Conservation (phyloP, 2,888 invertebrate species). For the Acanthopleura granulata region DNA sequence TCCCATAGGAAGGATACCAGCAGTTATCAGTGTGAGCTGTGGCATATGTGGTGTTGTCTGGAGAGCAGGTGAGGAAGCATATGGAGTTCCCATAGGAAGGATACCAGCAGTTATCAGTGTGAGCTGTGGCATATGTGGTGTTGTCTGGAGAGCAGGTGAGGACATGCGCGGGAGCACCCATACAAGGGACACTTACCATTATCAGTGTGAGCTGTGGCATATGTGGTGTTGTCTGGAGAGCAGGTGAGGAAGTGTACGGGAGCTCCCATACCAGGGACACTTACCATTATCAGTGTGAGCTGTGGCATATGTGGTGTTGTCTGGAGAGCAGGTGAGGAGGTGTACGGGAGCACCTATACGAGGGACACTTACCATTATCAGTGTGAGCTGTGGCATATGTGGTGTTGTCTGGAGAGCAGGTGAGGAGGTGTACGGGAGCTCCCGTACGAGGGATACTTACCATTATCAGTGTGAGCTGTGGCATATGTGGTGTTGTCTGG, state of each 20-base stretch:
- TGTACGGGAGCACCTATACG: neutral
- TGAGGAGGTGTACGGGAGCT: neutral
- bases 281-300: neutral
- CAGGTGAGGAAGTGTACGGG: slow-evolving; percentile 77
- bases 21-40: slow-evolving; percentile 80
- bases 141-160: neutral
- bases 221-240: slow-evolving; percentile 76
- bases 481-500: neutral
- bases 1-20: slow-evolving; percentile 43
- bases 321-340: neutral
- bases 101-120: slow-evolving; percentile 42
- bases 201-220: slow-evolving; percentile 79
- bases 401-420: neutral
- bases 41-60: slow-evolving; percentile 77
- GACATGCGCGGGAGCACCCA: neutral
- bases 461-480: slow-evolving; percentile 1
- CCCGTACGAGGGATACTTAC: neutral
- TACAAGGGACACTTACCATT: slow-evolving; percentile 72
- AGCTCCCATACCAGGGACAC: slow-evolving; percentile 79
- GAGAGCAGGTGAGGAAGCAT: slow-evolving; percentile 76
- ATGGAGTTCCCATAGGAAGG: slow-evolving; percentile 80
- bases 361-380: neutral
- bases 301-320: neutral
- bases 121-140: neutral
- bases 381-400: neutral